phyloP scores from a whole-genome alignment of 2,888 invertebrate genomes.

The Bugulina stolonifera region DNA sequence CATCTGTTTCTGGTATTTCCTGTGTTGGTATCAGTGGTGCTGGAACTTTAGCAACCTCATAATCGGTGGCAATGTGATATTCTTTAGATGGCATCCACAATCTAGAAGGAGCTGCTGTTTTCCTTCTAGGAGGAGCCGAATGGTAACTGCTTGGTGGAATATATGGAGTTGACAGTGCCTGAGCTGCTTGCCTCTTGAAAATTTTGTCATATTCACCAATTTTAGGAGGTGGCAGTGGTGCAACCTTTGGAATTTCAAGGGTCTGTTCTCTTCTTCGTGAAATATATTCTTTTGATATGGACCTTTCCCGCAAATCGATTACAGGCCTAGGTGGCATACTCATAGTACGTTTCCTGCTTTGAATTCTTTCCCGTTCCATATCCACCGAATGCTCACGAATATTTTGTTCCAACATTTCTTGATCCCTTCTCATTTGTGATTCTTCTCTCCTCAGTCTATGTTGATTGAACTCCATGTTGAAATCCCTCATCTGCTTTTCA shows the following conservation, averaged over 20 bases:
- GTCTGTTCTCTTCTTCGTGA: neutral
- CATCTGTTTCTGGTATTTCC: neutral
- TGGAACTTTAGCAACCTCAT: neutral
- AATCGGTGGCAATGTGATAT: conserved; percentile 14
- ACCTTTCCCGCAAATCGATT: neutral
- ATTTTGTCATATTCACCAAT: neutral
- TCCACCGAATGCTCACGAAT: neutral
- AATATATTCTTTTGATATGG: neutral
- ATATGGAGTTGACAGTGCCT: neutral
- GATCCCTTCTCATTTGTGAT: neutral
- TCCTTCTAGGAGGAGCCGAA: conserved; percentile 9
- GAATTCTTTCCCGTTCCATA: neutral
- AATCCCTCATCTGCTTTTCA: conserved; percentile 10
- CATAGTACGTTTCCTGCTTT: neutral
- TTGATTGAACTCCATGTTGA: conserved; percentile 7
- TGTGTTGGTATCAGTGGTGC: neutral
- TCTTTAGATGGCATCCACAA: conserved; percentile 16
- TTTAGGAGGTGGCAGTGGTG: conserved; percentile 6
- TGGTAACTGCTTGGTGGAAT: neutral
- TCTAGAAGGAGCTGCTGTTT: conserved; percentile 2
- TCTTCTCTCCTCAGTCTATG: conserved; percentile 15
- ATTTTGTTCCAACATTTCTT: conserved; percentile 1
- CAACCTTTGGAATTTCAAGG: neutral
- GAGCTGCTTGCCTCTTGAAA: conserved; percentile 8
- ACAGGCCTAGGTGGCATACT: conserved; percentile 11